Conservation (phyloP, 2,888 invertebrate genomes). For the Parasteatoda lunata region DNA sequence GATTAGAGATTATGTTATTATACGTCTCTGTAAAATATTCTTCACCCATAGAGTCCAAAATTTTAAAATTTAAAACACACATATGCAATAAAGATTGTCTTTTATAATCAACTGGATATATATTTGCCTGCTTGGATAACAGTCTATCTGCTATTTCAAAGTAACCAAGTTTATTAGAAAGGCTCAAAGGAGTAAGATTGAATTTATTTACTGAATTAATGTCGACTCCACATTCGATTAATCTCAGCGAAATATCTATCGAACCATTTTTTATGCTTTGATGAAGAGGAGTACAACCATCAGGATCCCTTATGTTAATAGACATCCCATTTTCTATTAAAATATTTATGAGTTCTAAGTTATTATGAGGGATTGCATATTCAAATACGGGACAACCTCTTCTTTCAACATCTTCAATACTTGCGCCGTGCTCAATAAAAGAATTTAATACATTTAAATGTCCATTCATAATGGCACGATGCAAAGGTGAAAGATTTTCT, state of each 20-base stretch:
- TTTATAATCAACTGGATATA: background rate
- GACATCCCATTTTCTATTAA: conserved; percentile 9
- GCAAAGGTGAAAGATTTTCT: background rate
- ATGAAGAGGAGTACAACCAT: background rate
- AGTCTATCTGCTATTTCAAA: conserved; percentile 15
- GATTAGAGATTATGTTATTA: background rate
- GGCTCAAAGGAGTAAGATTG: conserved; percentile 4
- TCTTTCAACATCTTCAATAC: background rate
- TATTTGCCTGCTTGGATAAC: background rate
- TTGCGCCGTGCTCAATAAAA: background rate
- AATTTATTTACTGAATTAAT: background rate
- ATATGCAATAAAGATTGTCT: conserved; percentile 12
- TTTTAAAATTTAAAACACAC: background rate
- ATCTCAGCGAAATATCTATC: background rate
- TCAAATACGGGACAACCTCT: background rate
- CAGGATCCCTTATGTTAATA: background rate
- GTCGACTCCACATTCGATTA: conserved; percentile 7
- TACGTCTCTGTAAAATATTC: background rate
- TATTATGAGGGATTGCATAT: background rate
- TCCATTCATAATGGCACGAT: background rate
- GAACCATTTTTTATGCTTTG: background rate
- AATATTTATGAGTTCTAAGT: background rate
- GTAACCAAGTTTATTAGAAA: background rate
- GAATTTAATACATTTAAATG: background rate
- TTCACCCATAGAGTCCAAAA: background rate